Base-by-base conservation (phyloP, 2,888 invertebrate species). In the Torymus tubicola region DNA sequence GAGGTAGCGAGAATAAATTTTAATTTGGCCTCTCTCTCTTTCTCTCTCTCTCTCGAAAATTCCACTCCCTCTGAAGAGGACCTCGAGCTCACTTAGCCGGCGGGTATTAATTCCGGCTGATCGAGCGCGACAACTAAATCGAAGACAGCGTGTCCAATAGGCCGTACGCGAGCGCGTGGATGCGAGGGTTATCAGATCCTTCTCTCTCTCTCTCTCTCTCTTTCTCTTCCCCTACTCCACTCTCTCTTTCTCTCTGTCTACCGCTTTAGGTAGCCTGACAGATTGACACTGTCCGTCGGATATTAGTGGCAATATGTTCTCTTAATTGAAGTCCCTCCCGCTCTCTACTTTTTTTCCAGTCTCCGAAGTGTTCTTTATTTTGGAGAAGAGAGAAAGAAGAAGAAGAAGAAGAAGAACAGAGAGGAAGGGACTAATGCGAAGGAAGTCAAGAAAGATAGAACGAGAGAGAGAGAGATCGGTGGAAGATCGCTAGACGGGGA, bases 271-370 rank as follows among this genome's bases (percentile, higher is more conserved):
- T 88, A 88, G 88, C 86, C 83, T 86, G 88, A 88, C 88, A 88
- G 88, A 89, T 88, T 86, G 88, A 87, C 88, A 87, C 88, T 87
- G 88, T 89, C 87, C 87, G 86, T 85, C 86, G 84, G 86, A 87
- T 88, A 89, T 90, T 89, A 89, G 88, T 87, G 88, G 87, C 89
- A 87, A 90, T 89, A 88, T 89, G 89, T 89, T 89, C 85, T 85
- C 87, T 87, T 89, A 88, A 89, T 89, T 88, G 87, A 88, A 88
- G 82, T 81, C 80, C 79, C 85, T 83, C 83, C 82, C 69, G 52
- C 42, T 21, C 5, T 57, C 13, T 52, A 24, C 24, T n/a, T 64
- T 52, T 55, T 14, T 18, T 18, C 31, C 14, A n/a, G 12, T 21
- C 16, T 11, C 16, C 42, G 24, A 2, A 12, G 24, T 24, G 24